A percentile compares a stretch with the other conserved stretches of the same genome.
These are phyloP conservation scores for Smutsia gigantea DNA, from an alignment of 2,797 vertebrate species.

Conservation along the genomic window DNA sequence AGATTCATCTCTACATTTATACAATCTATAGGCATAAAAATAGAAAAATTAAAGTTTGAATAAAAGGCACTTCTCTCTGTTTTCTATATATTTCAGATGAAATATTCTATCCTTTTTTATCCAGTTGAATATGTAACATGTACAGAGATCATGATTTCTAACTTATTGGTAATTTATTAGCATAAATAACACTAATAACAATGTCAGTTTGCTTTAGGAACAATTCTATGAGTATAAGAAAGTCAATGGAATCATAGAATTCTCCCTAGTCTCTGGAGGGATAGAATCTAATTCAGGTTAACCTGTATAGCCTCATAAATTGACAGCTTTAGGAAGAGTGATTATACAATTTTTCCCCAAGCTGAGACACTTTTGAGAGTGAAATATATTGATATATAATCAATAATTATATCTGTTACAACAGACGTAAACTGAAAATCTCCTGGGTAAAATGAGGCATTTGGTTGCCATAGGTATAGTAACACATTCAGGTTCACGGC, in stretches of 20 bases:
- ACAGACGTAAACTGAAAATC: neutral
- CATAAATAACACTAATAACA: neutral
- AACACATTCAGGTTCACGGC: neutral
- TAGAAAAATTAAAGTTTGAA: slow-evolving; percentile 4
- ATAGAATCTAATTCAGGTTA: slow-evolving; percentile 19
- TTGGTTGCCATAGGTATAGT: neutral
- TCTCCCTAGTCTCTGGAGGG: neutral
- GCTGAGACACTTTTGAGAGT: neutral
- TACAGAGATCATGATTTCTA: neutral
- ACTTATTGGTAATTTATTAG: neutral
- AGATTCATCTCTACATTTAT: neutral
- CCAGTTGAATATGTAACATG: neutral
- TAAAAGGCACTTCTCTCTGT: neutral
- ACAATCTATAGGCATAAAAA: neutral
- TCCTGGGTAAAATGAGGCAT: neutral
- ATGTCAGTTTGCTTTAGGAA: neutral
- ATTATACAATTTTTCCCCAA: slow-evolving; percentile 30
- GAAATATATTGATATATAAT: neutral
- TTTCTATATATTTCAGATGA: slow-evolving; percentile 1
- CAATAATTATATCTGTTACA: neutral
- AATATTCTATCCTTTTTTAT: neutral
- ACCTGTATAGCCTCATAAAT: neutral
- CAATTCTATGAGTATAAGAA: neutral
- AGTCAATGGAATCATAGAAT: neutral
- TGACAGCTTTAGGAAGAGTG: neutral